Evolutionary conservation across 2,888 invertebrate genomes (phyloP).

Genomic region (Smittia sp.): DNA sequence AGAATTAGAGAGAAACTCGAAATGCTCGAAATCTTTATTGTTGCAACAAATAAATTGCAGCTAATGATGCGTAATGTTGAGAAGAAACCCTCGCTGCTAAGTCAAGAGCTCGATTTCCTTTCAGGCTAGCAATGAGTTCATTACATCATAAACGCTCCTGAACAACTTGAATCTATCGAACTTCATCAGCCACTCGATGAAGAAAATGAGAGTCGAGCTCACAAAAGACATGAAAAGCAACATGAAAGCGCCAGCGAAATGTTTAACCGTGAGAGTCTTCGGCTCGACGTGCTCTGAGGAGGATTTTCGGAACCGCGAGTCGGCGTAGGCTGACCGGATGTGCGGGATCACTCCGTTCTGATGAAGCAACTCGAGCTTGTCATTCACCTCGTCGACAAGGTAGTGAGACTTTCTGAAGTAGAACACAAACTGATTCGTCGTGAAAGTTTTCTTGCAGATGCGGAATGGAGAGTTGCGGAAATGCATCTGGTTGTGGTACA

Average conservation of each 20-base stretch:
- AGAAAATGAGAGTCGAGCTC: not conserved
- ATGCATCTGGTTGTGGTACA: not conserved
- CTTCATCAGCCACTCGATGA: no score
- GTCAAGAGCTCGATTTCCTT: no score
- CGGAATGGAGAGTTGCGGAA: constrained; percentile 13
- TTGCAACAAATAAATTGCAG: no score
- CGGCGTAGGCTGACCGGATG: not conserved
- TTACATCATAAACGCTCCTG: no score
- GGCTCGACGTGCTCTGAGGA: not conserved
- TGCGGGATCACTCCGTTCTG: not conserved
- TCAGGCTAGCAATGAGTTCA: no score
- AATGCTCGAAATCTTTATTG: no score
- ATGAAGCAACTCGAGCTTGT: not conserved
- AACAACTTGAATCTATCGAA: no score
- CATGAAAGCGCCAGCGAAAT: not conserved
- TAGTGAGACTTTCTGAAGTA: constrained; percentile 25
- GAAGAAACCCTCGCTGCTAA: no score
- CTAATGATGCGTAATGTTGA: no score
- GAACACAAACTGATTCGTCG: constrained; percentile 14
- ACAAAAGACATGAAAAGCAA: not conserved
- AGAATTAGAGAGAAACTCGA: not conserved
- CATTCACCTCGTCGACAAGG: constrained; percentile 18
- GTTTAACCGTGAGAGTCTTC: not conserved
- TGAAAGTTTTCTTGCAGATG: constrained; percentile 15
- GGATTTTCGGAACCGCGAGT: not conserved